phyloP scores from a whole-genome alignment of 2,888 invertebrate species.

The Chrysotoxum bicinctum region DNA sequence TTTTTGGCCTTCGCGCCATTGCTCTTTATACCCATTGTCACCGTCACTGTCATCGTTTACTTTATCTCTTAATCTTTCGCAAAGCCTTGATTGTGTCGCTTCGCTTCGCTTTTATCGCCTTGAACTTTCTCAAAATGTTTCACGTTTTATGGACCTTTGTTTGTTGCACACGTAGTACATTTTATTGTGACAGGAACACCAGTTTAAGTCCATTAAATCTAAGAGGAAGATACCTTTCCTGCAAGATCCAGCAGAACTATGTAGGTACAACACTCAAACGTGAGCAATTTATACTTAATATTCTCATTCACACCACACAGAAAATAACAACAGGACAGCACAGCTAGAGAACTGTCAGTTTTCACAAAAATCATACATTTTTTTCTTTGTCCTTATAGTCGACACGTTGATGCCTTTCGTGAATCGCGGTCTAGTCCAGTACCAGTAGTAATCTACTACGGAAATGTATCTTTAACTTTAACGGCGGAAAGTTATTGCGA shows the following conservation, averaged over 20 bases:
- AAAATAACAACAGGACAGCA: not conserved
- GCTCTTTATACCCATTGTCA: constrained; percentile 46
- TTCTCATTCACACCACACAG: constrained; percentile 40
- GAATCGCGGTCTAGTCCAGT: constrained; percentile 38
- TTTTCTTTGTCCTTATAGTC: not conserved
- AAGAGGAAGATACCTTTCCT: constrained; percentile 28
- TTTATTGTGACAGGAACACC: constrained; percentile 70
- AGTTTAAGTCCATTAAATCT: constrained; percentile 69
- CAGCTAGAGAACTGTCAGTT: not conserved
- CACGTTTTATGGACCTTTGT: constrained; percentile 63
- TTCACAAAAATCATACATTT: constrained; percentile 15
- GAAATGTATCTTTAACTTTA: constrained; percentile 57
- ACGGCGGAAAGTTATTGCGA: constrained; percentile 62
- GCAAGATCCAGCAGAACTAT: not conserved
- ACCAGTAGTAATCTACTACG: not conserved
- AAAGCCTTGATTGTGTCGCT: constrained; percentile 44
- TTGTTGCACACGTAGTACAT: constrained; percentile 69
- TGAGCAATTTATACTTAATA: constrained; percentile 66
- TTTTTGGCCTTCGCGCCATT: constrained; percentile 22
- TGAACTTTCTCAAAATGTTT: constrained; percentile 45
- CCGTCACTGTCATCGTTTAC: constrained; percentile 28
- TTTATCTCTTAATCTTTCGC: constrained; percentile 63
- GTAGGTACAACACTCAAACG: constrained; percentile 45
- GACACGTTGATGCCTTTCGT: not conserved
- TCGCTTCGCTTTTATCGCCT: constrained; percentile 47